Conservation (phyloP, 2,797 vertebrate genomes). For the Prionace glauca region DNA sequence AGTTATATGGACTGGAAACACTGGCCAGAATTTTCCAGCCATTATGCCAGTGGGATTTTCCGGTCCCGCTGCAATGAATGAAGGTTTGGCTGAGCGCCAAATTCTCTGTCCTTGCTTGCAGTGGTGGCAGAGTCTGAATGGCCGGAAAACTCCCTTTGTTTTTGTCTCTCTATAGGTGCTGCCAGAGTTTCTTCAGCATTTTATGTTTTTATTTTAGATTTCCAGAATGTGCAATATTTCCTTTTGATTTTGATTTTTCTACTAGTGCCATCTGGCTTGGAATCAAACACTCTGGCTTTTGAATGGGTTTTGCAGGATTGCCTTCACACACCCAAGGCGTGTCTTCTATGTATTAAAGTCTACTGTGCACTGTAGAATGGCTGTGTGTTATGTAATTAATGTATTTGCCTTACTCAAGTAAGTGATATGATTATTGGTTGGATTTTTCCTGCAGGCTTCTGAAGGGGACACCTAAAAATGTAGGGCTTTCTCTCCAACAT, state of each 20-base stretch:
- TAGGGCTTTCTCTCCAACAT: neutral
- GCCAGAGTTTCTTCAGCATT: no score
- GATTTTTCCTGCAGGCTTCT: neutral
- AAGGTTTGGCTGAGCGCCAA: no score
- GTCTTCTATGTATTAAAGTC: neutral
- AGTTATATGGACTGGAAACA: no score
- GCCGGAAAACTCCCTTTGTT: no score
- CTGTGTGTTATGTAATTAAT: neutral
- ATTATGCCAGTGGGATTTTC: no score
- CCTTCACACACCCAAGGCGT: neutral
- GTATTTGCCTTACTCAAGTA: neutral
- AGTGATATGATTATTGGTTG: neutral
- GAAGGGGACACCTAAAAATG: neutral
- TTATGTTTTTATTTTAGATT: no score
- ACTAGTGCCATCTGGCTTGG: neutral
- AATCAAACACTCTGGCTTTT: neutral
- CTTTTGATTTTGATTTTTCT: neutral
- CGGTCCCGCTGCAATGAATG: no score
- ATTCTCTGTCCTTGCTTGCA: no score
- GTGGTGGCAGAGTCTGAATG: no score
- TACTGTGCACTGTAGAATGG: neutral
- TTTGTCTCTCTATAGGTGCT: no score
- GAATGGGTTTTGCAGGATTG: neutral
- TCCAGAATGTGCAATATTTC: no score
- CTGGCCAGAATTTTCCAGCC: no score